Percentiles rank a stretch among this genome's conserved stretches.
These are phyloP conservation scores for Myodes glareolus DNA, from an alignment of 2,113 vertebrate species.

Conservation along the genomic window DNA sequence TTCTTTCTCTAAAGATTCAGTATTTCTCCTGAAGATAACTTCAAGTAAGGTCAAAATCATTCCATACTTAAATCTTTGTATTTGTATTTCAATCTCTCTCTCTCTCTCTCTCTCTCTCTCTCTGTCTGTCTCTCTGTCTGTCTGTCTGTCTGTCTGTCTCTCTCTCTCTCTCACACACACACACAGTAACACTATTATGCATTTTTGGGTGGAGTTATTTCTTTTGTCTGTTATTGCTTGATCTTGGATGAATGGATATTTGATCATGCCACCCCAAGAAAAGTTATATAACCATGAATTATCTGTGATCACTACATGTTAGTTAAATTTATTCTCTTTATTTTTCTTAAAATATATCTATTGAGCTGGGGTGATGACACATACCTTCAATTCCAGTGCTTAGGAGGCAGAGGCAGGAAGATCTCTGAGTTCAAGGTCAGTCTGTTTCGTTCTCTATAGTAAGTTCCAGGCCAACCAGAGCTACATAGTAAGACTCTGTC, in stretches of 20 bases:
- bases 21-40: conserved; percentile 2
- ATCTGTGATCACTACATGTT: neutral
- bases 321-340: neutral
- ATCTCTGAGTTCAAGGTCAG: neutral
- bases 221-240: neutral
- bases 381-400: neutral
- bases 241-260: neutral
- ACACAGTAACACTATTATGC: neutral
- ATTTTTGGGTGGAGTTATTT: neutral
- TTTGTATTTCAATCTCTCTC: neutral
- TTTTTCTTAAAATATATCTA: neutral
- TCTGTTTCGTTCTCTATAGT: neutral
- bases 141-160: too few species aligned
- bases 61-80: neutral
- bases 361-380: neutral
- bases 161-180: neutral
- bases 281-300: neutral
- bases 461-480: neutral
- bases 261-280: neutral
- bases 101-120: too few species aligned
- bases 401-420: neutral
- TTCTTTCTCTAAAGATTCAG: neutral
- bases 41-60: neutral
- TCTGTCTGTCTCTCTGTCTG: too few species aligned
- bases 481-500: neutral